phyloP scores from a whole-genome alignment of 1,140 invertebrate genomes.

The Bicyclus anynana region DNA sequence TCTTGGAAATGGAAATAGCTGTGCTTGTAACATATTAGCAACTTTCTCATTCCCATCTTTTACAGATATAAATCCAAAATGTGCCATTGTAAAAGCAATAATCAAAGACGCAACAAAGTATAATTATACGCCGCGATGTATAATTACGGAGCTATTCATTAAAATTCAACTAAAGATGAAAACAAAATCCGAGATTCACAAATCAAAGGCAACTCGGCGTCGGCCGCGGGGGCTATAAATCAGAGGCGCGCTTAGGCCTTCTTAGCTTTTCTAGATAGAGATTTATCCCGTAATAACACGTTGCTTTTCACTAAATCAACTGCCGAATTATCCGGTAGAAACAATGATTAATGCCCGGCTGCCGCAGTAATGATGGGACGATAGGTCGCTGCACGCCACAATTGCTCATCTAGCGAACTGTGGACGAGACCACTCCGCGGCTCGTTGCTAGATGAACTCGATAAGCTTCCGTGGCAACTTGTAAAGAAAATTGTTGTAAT shows the following conservation, averaged over 20 bases:
- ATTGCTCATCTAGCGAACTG: slow-evolving; percentile 23
- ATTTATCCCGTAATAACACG: slow-evolving; percentile 76
- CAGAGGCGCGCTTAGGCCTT: slow-evolving; percentile 68
- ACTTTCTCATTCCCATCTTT: slow-evolving; percentile 17
- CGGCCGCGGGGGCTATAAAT: slow-evolving; percentile 64
- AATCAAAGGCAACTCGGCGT: slow-evolving; percentile 65
- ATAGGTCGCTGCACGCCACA: slow-evolving; percentile 32
- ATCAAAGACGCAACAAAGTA: slow-evolving; percentile 50
- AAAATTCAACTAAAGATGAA: slow-evolving; percentile 73
- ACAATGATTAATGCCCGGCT: slow-evolving; percentile 69
- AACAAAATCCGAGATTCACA: slow-evolving; percentile 64
- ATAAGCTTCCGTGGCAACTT: slow-evolving; percentile 14
- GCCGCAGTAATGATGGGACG: slow-evolving; percentile 58
- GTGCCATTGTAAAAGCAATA: slow-evolving; percentile 60
- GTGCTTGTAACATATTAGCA: slow-evolving; percentile 13
- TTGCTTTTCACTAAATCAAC: slow-evolving; percentile 76
- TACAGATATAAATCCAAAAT: slow-evolving; percentile 34
- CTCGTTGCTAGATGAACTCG: slow-evolving; percentile 20
- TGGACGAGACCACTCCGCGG: slow-evolving; percentile 3
- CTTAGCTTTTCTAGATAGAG: slow-evolving; percentile 77
- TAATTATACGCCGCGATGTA: slow-evolving; percentile 61
- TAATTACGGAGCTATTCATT: slow-evolving; percentile 71
- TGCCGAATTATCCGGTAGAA: slow-evolving; percentile 76
- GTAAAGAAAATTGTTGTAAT: not conserved
- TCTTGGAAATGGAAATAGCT: not conserved